phyloP scores from a whole-genome alignment of 2,113 vertebrate species.

The Myxocyprinus asiaticus region DNA sequence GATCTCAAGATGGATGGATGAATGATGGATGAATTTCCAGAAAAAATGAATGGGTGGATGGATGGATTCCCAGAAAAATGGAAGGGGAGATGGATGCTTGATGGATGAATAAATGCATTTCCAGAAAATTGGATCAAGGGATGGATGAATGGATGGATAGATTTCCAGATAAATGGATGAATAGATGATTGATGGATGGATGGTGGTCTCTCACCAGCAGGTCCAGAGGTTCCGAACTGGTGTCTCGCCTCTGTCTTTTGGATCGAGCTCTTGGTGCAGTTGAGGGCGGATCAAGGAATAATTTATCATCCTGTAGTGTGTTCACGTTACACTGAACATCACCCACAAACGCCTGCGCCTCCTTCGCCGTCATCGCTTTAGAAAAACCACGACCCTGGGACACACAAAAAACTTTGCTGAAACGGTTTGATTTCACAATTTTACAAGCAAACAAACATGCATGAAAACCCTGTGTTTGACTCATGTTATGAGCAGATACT shows the following conservation, averaged over 20 bases:
- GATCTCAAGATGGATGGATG: too few species aligned
- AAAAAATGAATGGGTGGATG: neutral
- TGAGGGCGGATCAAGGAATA: conserved; percentile 90
- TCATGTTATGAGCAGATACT: neutral
- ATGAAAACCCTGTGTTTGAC: neutral
- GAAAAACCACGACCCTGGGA: conserved; percentile 87
- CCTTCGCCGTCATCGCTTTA: conserved; percentile 88
- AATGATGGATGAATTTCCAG: too few species aligned
- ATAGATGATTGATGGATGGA: neutral
- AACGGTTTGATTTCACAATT: too few species aligned
- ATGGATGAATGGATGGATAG: neutral
- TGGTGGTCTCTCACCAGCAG: conserved; percentile 81
- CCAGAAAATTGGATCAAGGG: too few species aligned
- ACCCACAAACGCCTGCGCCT: conserved; percentile 89
- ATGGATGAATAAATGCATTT: neutral
- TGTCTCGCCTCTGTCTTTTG: conserved; percentile 85
- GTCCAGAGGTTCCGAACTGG: conserved; percentile 81
- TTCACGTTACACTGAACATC: conserved; percentile 85
- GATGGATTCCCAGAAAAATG: neutral
- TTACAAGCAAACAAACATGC: too few species aligned
- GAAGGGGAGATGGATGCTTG: neutral
- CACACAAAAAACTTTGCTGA: neutral
- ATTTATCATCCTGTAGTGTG: conserved; percentile 87
- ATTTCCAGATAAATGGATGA: neutral
- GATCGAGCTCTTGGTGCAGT: conserved; percentile 78